These are phyloP conservation scores for Hippocampus mohnikei DNA, from an alignment of 2,113 vertebrate species.

Conservation along the genomic window DNA sequence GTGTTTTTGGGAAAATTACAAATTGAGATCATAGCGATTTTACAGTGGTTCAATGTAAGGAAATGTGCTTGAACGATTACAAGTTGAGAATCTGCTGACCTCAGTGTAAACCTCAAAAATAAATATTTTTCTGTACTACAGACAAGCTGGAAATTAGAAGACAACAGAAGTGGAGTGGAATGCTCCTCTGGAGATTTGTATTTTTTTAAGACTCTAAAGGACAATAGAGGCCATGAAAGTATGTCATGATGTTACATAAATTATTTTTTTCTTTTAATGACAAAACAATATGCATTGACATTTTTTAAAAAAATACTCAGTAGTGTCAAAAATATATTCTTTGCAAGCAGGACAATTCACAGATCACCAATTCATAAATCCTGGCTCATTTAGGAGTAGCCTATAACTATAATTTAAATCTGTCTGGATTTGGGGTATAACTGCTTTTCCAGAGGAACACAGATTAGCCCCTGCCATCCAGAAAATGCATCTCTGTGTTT, in stretches of 20 bases:
- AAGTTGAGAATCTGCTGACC: not conserved
- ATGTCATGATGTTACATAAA: too few species aligned
- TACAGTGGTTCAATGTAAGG: not conserved
- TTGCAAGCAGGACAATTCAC: not conserved
- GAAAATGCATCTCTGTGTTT: slow-evolving; percentile 27
- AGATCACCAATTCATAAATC: not conserved
- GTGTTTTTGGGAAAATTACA: not conserved
- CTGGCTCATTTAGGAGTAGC: not conserved
- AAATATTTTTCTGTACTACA: not conserved
- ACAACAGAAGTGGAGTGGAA: not conserved
- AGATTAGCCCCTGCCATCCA: not conserved
- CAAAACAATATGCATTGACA: too few species aligned
- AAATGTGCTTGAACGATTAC: not conserved
- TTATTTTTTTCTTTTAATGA: too few species aligned
- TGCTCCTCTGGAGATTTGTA: not conserved
- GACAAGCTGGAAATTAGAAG: not conserved
- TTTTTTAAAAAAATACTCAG: not conserved
- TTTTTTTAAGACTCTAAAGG: not conserved
- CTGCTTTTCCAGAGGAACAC: not conserved
- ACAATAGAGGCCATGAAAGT: not conserved
- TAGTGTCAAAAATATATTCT: not conserved
- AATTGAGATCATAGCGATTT: not conserved
- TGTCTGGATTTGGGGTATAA: not conserved
- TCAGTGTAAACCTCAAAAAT: not conserved
- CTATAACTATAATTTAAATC: not conserved